Conservation (phyloP, 2,113 vertebrate species). For the Empidonax alnorum region DNA sequence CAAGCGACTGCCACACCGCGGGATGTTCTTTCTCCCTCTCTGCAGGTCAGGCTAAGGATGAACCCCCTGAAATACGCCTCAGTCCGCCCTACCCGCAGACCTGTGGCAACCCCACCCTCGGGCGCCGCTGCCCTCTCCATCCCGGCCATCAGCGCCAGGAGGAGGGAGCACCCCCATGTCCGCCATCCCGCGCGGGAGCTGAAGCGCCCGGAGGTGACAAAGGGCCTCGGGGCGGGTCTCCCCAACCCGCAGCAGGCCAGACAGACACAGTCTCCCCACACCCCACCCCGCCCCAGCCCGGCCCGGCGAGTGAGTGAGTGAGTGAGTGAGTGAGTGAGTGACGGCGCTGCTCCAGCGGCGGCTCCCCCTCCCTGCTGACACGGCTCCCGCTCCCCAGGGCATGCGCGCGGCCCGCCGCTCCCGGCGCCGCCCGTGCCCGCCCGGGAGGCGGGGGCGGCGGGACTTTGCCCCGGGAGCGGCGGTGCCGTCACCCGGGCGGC, state of each 20-base stretch:
- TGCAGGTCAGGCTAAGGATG: no score
- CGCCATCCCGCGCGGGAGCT: background rate
- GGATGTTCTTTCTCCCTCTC: accelerated
- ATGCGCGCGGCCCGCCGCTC: accelerated
- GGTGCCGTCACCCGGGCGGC: background rate
- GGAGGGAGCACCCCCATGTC: no score
- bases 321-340: accelerated
- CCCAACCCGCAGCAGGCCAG: accelerated
- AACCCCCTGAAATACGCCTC: accelerated
- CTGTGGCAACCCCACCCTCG: background rate
- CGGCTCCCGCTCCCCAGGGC: background rate
- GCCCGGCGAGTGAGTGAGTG: accelerated
- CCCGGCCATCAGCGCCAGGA: background rate
- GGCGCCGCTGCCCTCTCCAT: background rate
- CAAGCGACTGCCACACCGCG: accelerated
- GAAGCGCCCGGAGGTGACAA: accelerated
- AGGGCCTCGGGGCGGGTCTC: accelerated
- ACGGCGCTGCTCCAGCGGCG: no score
- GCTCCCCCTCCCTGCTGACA: accelerated
- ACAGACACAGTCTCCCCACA: accelerated
- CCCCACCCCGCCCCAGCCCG: accelerated
- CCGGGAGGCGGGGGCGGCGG: background rate
- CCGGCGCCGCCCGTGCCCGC: background rate
- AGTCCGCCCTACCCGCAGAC: accelerated
- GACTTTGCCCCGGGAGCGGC: background rate